phyloP scores from a whole-genome alignment of 2,888 invertebrate genomes.

The Eremobia ochroleuca region DNA sequence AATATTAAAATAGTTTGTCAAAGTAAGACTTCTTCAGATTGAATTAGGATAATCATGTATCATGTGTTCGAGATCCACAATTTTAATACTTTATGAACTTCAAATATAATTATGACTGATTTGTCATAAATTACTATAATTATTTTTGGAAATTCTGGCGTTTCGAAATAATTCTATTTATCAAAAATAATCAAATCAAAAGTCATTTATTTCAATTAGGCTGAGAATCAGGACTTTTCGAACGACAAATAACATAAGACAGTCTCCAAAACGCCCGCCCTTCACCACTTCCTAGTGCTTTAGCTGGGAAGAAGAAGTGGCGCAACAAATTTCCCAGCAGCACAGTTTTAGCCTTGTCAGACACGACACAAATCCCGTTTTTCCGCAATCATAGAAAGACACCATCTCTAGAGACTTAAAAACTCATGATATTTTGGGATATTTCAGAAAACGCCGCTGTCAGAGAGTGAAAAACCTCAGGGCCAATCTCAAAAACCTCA shows the following conservation, averaged over 20 bases:
- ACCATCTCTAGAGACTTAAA: not conserved
- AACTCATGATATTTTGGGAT: too few species aligned
- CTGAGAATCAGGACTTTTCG: not conserved
- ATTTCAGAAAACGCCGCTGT: not conserved
- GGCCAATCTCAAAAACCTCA: not conserved
- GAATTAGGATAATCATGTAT: constrained; percentile 20
- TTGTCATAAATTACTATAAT: not conserved
- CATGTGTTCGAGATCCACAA: not conserved
- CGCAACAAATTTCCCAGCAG: not conserved
- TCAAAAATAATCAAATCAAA: not conserved
- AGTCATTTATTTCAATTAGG: not conserved
- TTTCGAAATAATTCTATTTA: not conserved
- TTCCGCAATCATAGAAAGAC: not conserved
- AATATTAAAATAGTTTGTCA: constrained; percentile 25
- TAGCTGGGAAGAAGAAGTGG: not conserved
- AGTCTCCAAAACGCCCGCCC: not conserved
- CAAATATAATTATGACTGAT: too few species aligned
- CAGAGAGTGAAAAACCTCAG: not conserved
- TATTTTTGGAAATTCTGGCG: not conserved
- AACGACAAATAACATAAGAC: not conserved
- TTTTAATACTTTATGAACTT: not conserved
- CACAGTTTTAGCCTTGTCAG: not conserved
- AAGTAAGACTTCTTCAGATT: not conserved
- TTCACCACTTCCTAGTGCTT: not conserved
- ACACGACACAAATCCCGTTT: not conserved